A percentile compares a stretch with the other conserved stretches of the same genome.
Evolutionary conservation across 2,113 vertebrate genomes (phyloP).

Genomic region (Struthio camelus): DNA sequence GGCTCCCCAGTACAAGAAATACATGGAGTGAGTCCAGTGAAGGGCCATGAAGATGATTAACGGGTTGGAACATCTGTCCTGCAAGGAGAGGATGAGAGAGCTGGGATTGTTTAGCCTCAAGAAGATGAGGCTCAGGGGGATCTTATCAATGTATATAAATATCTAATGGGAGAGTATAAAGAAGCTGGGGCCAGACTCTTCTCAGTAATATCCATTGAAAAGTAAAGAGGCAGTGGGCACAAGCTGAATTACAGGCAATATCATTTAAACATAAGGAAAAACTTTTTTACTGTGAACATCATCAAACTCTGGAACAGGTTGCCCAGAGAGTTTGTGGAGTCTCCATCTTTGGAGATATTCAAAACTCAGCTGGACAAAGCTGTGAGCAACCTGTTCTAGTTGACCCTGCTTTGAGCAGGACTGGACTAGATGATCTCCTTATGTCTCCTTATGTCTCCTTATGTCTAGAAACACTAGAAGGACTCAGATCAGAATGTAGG

Average conservation of each 20-base stretch:
- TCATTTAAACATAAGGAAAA: background rate
- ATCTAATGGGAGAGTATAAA: too few species aligned
- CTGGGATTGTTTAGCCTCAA: too few species aligned
- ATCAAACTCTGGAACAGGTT: background rate
- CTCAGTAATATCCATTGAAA: background rate
- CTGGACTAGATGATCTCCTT: background rate
- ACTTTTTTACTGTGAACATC: too few species aligned
- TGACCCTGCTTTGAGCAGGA: background rate
- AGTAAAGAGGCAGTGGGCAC: background rate
- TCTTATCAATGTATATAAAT: too few species aligned
- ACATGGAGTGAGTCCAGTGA: too few species aligned
- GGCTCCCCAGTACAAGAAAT: too few species aligned
- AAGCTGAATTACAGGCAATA: background rate
- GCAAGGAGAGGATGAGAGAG: too few species aligned
- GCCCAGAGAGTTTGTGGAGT: background rate
- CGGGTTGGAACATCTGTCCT: too few species aligned
- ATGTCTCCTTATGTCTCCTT: too few species aligned
- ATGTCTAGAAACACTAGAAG: background rate
- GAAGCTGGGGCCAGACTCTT: too few species aligned
- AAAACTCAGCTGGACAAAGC: background rate
- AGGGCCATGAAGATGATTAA: too few species aligned
- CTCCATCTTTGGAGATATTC: background rate
- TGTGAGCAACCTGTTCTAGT: background rate
- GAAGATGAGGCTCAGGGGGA: too few species aligned
- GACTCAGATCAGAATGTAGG: background rate